phyloP scores from a whole-genome alignment of 1,140 invertebrate species.

The Drosophila nasuta region DNA sequence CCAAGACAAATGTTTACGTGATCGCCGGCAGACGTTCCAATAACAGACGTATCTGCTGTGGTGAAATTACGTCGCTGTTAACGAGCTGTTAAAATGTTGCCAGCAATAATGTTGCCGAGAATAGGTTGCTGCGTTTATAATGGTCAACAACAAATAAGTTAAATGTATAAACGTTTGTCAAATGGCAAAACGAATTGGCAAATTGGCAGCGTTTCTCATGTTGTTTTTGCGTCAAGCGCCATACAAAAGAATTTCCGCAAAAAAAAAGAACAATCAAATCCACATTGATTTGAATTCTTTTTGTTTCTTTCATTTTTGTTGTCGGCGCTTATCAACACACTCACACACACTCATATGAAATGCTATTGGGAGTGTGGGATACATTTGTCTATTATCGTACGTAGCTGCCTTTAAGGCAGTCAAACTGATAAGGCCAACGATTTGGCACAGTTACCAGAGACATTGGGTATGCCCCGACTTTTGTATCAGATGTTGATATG shows the following conservation, averaged over 20 bases:
- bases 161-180: neutral
- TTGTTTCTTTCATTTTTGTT: neutral
- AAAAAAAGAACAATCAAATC: constrained; percentile 28
- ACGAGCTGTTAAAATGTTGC: constrained; percentile 28
- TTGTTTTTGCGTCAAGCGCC: constrained; percentile 54
- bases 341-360: constrained; percentile 1
- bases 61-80: constrained; percentile 38
- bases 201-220: constrained; percentile 28
- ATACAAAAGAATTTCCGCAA: constrained; percentile 53
- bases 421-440: constrained; percentile 34
- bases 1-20: constrained; percentile 41
- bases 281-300: constrained; percentile 24
- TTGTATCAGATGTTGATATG: constrained; percentile 27
- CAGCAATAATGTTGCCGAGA: constrained; percentile 17
- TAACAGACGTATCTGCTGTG: constrained; percentile 18
- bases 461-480: constrained; percentile 35
- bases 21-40: constrained; percentile 21
- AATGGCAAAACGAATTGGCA: constrained; percentile 21
- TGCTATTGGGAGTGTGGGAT: neutral
- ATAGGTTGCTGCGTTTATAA: constrained; percentile 8
- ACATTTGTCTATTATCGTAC: constrained; percentile 38
- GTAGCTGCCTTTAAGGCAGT: constrained; percentile 11
- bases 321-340: constrained; percentile 30
- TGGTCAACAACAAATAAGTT: neutral
- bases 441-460: constrained; percentile 48